Percentiles rank a stretch among this genome's conserved stretches.
Conservation (phyloP, 2,113 vertebrate species). For the Capricornis sumatraensis region DNA sequence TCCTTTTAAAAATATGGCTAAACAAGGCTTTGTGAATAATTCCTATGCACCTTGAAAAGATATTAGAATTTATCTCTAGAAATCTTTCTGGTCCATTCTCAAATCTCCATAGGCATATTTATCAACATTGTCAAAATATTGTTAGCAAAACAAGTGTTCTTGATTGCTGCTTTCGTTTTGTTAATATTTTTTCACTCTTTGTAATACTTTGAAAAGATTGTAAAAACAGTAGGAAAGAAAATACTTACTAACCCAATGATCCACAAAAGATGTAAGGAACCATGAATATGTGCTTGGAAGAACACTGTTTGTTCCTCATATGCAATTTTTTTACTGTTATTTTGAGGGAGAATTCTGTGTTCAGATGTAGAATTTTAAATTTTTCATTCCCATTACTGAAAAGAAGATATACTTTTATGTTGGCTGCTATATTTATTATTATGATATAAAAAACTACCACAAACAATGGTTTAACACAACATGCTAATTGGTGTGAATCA, state of each 20-base stretch:
- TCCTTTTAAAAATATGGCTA: neutral
- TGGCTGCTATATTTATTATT: neutral
- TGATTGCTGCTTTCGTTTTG: neutral
- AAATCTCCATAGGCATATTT: neutral
- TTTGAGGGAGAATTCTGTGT: neutral
- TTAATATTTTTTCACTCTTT: neutral
- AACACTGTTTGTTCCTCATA: neutral
- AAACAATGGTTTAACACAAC: neutral
- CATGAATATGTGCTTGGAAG: neutral
- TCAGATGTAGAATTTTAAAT: neutral
- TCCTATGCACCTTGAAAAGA: neutral
- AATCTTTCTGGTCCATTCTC: neutral
- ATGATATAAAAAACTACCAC: neutral
- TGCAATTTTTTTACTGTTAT: neutral
- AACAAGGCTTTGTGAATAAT: neutral
- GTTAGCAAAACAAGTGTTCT: neutral
- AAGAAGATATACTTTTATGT: neutral
- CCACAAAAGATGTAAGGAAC: neutral
- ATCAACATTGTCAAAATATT: neutral
- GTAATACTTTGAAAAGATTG: neutral
- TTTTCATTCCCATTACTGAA: neutral
- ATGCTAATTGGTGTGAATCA: neutral
- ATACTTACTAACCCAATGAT: neutral
- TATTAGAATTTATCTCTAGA: neutral
- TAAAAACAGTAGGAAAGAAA: neutral